A percentile compares a stretch with the other conserved stretches of the same genome.
Conservation (phyloP, 2,888 invertebrate species). For the Phymatocera aterrima region DNA sequence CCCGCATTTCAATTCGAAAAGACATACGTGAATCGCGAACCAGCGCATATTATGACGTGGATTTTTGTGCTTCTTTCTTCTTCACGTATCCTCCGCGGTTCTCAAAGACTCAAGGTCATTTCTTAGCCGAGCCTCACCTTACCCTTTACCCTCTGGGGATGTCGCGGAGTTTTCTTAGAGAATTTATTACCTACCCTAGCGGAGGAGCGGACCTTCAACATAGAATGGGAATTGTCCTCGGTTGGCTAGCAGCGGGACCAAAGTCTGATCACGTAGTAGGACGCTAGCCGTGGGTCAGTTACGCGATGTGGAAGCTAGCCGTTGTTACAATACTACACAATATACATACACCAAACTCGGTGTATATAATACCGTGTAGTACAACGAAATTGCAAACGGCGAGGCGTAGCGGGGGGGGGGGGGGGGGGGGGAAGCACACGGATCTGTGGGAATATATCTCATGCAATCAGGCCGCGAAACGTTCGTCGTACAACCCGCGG, state of each 20-base stretch:
- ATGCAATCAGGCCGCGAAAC: slow-evolving; percentile 71
- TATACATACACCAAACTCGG: not conserved
- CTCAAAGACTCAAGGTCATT: slow-evolving; percentile 21
- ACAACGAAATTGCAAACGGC: slow-evolving; percentile 43
- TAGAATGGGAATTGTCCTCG: slow-evolving; percentile 30
- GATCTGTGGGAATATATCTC: slow-evolving; percentile 56
- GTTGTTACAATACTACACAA: too few species aligned
- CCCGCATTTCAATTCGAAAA: slow-evolving; percentile 61
- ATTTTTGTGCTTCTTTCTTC: too few species aligned
- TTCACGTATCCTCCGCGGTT: too few species aligned
- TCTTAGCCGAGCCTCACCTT: not conserved
- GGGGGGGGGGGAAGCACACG: not conserved
- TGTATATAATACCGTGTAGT: not conserved
- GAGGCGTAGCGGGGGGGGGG: not conserved
- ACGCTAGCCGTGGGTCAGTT: slow-evolving; percentile 40
- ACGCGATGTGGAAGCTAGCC: slow-evolving; percentile 39
- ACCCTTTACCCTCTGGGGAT: not conserved
- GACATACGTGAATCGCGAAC: not conserved
- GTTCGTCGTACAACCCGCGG: slow-evolving; percentile 50
- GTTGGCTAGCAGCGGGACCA: slow-evolving; percentile 5
- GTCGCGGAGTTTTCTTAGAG: not conserved
- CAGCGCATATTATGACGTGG: not conserved
- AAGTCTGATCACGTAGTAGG: slow-evolving; percentile 41
- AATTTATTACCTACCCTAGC: slow-evolving; percentile 35
- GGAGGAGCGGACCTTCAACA: not conserved